Percentiles rank a stretch among this genome's conserved stretches.
Conservation (phyloP, 1,140 invertebrate species). For the Steinernema feltiae region DNA sequence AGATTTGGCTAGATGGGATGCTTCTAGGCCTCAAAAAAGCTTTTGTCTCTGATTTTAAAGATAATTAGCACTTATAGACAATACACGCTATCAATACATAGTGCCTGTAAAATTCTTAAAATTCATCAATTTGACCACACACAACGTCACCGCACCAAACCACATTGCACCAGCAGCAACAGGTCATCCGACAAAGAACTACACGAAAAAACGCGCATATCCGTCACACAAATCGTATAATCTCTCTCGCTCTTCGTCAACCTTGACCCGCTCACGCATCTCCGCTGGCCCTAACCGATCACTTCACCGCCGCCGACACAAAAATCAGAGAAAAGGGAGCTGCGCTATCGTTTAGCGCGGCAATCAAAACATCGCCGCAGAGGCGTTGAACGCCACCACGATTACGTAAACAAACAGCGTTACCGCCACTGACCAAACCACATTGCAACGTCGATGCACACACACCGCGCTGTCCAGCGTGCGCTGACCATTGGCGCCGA, state of each 20-base stretch:
- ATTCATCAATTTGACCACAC: too few relatives aligned
- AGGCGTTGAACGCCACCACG: background rate
- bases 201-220: background rate
- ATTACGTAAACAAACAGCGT: constrained; percentile 7
- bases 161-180: too few relatives aligned
- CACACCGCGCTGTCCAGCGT: too few relatives aligned
- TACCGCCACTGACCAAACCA: constrained; percentile 1
- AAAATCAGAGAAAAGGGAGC: too few relatives aligned
- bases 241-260: background rate
- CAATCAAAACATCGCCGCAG: background rate
- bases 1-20: too few relatives aligned
- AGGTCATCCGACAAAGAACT: too few relatives aligned
- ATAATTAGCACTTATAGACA: too few relatives aligned
- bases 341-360: background rate
- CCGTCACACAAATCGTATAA: background rate
- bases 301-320: background rate
- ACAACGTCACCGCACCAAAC: too few relatives aligned
- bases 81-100: too few relatives aligned
- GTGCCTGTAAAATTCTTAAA: too few relatives aligned
- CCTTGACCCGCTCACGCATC: background rate
- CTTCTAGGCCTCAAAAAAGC: too few relatives aligned
- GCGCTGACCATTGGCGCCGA: background rate
- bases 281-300: background rate
- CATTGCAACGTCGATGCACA: background rate
- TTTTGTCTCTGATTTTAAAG: too few relatives aligned